Conservation (phyloP, 2,888 invertebrate genomes). For the Metellina segmentata region DNA sequence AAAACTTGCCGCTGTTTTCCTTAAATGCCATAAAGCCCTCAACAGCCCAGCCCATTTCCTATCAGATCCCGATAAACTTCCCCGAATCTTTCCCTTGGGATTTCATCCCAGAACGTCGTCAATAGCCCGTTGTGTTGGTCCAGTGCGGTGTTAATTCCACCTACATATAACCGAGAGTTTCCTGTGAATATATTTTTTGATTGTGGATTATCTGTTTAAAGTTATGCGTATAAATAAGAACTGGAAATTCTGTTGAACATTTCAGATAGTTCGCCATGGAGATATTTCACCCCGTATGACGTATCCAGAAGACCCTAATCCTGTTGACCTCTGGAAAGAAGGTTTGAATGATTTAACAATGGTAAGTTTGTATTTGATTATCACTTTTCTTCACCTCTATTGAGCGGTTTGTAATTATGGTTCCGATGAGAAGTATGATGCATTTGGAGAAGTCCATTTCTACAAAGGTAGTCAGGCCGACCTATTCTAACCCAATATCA, state of each 20-base stretch:
- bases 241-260: neutral
- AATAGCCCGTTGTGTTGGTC: too few species aligned
- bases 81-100: too few species aligned
- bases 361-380: constrained; percentile 1
- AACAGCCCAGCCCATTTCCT: too few species aligned
- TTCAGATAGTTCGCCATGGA: constrained; percentile 28
- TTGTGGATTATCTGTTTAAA: neutral
- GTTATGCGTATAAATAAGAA: neutral
- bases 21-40: too few species aligned
- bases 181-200: neutral
- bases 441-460: neutral
- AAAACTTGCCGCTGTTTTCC: too few species aligned
- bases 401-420: too few species aligned
- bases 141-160: too few species aligned
- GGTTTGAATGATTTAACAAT: constrained; percentile 49
- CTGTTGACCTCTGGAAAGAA: constrained; percentile 33
- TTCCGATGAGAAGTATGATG: neutral
- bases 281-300: constrained; percentile 2
- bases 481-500: too few species aligned
- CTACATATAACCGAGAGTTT: neutral
- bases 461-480: neutral
- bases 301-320: constrained; percentile 59
- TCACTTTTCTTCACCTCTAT: neutral
- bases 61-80: too few species aligned
- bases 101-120: too few species aligned